Percentiles rank a stretch among this genome's conserved stretches.
Conservation (phyloP, 2,888 invertebrate species). For the Hybos culiciformis region DNA sequence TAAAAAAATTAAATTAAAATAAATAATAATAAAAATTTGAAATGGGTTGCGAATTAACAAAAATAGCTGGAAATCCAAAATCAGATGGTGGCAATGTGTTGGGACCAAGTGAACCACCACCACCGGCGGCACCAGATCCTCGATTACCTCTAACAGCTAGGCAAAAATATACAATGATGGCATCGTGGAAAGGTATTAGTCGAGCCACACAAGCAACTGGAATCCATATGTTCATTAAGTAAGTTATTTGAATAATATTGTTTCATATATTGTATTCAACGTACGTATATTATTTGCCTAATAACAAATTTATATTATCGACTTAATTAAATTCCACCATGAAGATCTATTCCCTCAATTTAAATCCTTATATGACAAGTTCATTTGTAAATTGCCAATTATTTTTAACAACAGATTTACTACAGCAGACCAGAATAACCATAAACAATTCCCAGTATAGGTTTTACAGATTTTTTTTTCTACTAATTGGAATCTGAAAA, state of each 20-base stretch:
- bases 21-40: slow-evolving; percentile 14
- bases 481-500: no score
- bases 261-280: no score
- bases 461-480: no score
- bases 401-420: no score
- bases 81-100: slow-evolving; percentile 30
- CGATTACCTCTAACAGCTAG: slow-evolving; percentile 69
- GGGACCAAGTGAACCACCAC: slow-evolving; percentile 44
- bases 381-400: no score
- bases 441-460: no score
- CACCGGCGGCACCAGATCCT: slow-evolving; percentile 59
- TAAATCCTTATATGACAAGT: no score
- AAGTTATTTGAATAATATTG: slow-evolving; percentile 44
- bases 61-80: slow-evolving; percentile 41
- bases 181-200: slow-evolving; percentile 84
- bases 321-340: no score
- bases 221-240: slow-evolving; percentile 85
- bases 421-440: no score
- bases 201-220: slow-evolving; percentile 81
- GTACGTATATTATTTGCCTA: no score
- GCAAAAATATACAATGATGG: slow-evolving; percentile 77
- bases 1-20: background rate
- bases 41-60: slow-evolving; percentile 70
- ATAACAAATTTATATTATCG: no score
- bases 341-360: no score